Evolutionary conservation across 2,888 invertebrate genomes (phyloP).

Genomic region (Sceliomorpha sp.): DNA sequence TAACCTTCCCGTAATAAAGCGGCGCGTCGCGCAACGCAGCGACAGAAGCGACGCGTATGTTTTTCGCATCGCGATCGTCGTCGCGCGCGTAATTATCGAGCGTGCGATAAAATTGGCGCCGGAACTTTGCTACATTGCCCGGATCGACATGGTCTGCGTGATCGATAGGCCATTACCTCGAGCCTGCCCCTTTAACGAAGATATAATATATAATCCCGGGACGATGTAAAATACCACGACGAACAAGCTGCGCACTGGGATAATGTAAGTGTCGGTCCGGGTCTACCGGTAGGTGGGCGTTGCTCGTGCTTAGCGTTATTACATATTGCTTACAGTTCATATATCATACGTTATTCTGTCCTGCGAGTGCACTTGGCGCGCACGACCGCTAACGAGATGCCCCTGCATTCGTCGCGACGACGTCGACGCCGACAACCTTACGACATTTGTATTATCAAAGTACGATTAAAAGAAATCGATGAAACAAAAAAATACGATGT

Average conservation of each 20-base stretch:
- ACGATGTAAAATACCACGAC: slow-evolving; percentile 54
- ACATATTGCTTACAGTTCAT: slow-evolving; percentile 67
- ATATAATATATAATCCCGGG: slow-evolving; percentile 60
- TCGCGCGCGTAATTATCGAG: slow-evolving; percentile 35
- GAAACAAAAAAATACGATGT: no score
- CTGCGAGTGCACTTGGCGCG: slow-evolving; percentile 16
- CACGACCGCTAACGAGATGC: slow-evolving; percentile 30
- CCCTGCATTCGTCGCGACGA: slow-evolving; percentile 12
- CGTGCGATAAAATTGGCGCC: slow-evolving; percentile 40
- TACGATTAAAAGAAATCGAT: no score
- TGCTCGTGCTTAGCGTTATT: slow-evolving; percentile 63
- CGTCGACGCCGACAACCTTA: no score
- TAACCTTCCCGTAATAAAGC: slow-evolving; percentile 27
- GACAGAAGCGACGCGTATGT: slow-evolving; percentile 43
- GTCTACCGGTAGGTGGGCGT: slow-evolving; percentile 63
- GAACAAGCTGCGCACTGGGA: slow-evolving; percentile 26
- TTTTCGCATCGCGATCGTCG: slow-evolving; percentile 28
- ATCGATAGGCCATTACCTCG: slow-evolving; percentile 60
- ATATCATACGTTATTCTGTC: slow-evolving; percentile 59
- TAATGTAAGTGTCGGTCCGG: slow-evolving; percentile 49
- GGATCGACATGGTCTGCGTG: slow-evolving; percentile 50
- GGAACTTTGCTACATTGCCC: slow-evolving; percentile 50
- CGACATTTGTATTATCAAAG: slow-evolving; percentile 21
- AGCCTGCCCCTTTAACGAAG: slow-evolving; percentile 57
- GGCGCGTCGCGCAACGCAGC: slow-evolving; percentile 22